These are phyloP conservation scores for Heliconius ismenius DNA, from an alignment of 2,888 invertebrate genomes.

Conservation along the genomic window DNA sequence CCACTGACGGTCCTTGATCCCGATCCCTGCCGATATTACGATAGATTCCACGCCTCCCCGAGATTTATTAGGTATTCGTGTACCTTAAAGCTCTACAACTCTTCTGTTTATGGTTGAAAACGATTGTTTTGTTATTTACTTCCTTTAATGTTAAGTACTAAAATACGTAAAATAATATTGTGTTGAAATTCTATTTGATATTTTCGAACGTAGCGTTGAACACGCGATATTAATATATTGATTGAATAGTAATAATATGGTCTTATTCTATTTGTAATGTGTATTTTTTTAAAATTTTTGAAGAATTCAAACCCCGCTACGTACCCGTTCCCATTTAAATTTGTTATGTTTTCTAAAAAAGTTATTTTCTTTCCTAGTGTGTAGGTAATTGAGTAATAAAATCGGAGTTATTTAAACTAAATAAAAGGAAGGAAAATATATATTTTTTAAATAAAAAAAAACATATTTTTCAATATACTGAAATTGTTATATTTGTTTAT, in stretches of 20 bases:
- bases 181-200: too few species aligned
- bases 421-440: too few species aligned
- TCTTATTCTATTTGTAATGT: not conserved
- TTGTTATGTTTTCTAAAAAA: too few species aligned
- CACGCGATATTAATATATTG: not conserved
- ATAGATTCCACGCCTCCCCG: conserved; percentile 24
- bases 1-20: conserved; percentile 47
- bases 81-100: conserved; percentile 15
- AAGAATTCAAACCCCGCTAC: too few species aligned
- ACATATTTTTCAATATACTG: not conserved
- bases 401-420: too few species aligned
- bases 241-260: not conserved
- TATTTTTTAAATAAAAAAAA: too few species aligned
- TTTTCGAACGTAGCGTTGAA: not conserved
- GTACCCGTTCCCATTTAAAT: too few species aligned
- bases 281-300: too few species aligned
- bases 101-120: conserved; percentile 18
- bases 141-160: not conserved
- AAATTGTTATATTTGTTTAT: not conserved
- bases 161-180: not conserved
- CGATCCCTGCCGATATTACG: conserved; percentile 32
- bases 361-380: too few species aligned
- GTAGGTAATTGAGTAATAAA: too few species aligned
- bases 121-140: not conserved
- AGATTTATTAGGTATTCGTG: conserved; percentile 30